phyloP scores from a whole-genome alignment of 2,113 vertebrate species.

The Shinisaurus crocodilurus region DNA sequence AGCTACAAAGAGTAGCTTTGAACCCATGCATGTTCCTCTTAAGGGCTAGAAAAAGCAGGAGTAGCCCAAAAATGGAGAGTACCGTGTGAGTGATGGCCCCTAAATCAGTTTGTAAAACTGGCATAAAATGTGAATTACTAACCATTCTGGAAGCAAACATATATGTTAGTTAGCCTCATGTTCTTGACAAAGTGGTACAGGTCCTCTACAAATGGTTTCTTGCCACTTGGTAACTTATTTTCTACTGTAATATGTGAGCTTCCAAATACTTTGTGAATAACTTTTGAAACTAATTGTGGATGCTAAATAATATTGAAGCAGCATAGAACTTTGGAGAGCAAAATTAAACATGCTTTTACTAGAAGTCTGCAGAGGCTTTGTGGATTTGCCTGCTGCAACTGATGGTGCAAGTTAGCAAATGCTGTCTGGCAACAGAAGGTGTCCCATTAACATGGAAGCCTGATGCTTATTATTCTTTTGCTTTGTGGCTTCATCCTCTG shows the following conservation, averaged over 20 bases:
- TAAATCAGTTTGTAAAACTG: background rate
- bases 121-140: background rate
- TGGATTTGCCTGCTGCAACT: accelerated
- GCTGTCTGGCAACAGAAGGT: background rate
- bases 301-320: background rate
- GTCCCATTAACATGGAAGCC: slow-evolving; percentile 19
- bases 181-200: background rate
- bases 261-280: background rate
- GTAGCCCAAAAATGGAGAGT: background rate
- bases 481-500: slow-evolving; percentile 19
- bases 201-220: background rate
- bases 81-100: background rate
- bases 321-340: background rate
- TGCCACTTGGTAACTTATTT: background rate
- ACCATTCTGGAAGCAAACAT: background rate
- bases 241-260: background rate
- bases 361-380: background rate
- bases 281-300: slow-evolving; percentile 26
- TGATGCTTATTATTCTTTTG: slow-evolving; percentile 36
- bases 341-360: background rate
- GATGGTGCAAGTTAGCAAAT: background rate
- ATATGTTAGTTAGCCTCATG: background rate
- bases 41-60: background rate
- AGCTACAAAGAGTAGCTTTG: background rate
- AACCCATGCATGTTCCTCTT: background rate